Base-by-base conservation (phyloP, 1,140 invertebrate species). In the Mya arenaria region DNA sequence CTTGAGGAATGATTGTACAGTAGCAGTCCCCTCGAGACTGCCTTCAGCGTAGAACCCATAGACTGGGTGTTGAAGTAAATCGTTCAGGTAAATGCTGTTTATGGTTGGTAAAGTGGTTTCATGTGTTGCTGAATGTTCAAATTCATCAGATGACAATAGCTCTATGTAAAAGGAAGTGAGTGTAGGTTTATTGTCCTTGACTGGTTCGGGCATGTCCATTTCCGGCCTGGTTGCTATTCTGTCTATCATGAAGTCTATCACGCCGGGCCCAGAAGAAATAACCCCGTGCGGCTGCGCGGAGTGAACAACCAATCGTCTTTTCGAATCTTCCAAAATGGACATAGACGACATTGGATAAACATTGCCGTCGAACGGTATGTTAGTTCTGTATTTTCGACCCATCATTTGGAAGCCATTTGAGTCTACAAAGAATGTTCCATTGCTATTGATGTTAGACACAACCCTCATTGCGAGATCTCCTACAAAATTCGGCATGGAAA, bases 191-290 rank as follows among this genome's bases (percentile, higher is more conserved):
- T 97, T 98, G 88, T 99, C 97, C 0, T 97, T n/a, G 94, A 0
- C 99, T 94, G 25, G 97, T 97, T 91, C 98, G 97, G 4, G 96
- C 96, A 95, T 97, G 96, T 0, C 97, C 97, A 34, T 97, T 93
- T 2, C 96, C 95, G 88, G 98, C 97, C 87, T 98, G 96, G 88
- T 96, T 97, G 0, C 96, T 90, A 2, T 94, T 6, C 97, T 92
- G 84, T 98, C 97, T 8, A 98, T 88, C 96, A 98, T 97, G 0
- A 97, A 95, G 85, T 97, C 96, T 19, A 98, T 86, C 92, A 95
- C 96, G 0, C 97, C 97, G 0, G 96, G 95, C 86, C 97, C 95
- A 89, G 96, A 95, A 58, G 95, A 95, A 0, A 96, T 95, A 0
- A 96, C 96, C 0, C 97, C 97, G 89, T 97, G 96, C 0, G 96